phyloP scores from a whole-genome alignment of 2,113 vertebrate species.

The Galeopterus variegatus region DNA sequence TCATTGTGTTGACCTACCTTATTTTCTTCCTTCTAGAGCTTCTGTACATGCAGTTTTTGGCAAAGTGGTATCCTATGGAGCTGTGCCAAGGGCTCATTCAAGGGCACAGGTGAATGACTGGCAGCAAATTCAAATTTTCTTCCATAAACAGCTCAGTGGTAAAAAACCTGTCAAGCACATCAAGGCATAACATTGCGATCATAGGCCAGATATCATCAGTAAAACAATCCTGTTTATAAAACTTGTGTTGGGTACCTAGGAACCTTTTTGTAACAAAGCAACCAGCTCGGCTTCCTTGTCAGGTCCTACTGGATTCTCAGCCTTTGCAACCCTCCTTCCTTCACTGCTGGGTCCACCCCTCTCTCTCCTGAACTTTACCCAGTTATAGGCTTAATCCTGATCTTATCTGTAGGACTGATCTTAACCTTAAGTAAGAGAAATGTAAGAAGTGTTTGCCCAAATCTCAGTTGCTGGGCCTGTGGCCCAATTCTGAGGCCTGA shows the following conservation, averaged over 20 bases:
- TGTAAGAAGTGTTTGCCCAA: background rate
- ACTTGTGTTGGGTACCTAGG: background rate
- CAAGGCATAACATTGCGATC: constrained; percentile 73
- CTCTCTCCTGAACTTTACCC: background rate
- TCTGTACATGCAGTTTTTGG: constrained; percentile 78
- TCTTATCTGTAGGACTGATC: background rate
- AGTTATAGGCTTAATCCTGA: background rate
- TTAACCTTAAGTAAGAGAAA: constrained; percentile 37
- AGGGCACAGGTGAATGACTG: constrained; percentile 91
- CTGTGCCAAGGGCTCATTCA: constrained; percentile 87
- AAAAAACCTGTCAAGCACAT: constrained; percentile 41
- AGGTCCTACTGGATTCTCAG: background rate
- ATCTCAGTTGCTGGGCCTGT: background rate
- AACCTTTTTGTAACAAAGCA: background rate
- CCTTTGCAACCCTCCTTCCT: background rate
- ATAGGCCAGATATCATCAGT: background rate
- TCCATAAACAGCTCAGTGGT: constrained; percentile 81
- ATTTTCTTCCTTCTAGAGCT: constrained; percentile 89
- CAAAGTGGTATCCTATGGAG: constrained; percentile 85
- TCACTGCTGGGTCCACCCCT: background rate
- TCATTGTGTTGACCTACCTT: constrained; percentile 91
- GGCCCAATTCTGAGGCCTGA: constrained; percentile 32
- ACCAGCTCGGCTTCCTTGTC: background rate
- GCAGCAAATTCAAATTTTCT: constrained; percentile 89
- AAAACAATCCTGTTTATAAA: constrained; percentile 35